Percentiles rank a stretch among this genome's conserved stretches.
phyloP scores from a whole-genome alignment of 2,113 vertebrate genomes.

The Poeciliopsis retropinna region DNA sequence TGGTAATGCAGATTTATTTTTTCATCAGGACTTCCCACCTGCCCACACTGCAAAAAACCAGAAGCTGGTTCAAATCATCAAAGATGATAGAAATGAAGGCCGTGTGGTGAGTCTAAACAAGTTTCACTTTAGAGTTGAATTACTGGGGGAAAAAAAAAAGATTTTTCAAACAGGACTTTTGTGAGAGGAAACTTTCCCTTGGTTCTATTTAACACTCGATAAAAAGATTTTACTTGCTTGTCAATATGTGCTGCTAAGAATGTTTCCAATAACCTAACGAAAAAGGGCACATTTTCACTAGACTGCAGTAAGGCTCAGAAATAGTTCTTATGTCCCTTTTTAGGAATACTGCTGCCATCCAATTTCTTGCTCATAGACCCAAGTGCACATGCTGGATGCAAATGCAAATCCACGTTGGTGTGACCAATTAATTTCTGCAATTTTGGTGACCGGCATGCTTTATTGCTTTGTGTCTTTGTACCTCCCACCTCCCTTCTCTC shows the following conservation, averaged over 20 bases:
- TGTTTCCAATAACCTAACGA: neutral
- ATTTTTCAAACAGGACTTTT: neutral
- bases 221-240: neutral
- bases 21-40: too few relatives aligned
- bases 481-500: conserved; percentile 42
- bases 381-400: conserved; percentile 55
- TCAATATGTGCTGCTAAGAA: neutral
- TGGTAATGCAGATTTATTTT: too few relatives aligned
- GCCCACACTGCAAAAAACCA: too few relatives aligned
- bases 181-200: neutral
- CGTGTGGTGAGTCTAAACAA: too few relatives aligned
- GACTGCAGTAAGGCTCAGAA: conserved; percentile 6
- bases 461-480: conserved; percentile 54
- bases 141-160: too few relatives aligned
- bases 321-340: conserved; percentile 24
- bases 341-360: conserved; percentile 20
- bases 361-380: conserved; percentile 36
- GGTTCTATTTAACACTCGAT: too few relatives aligned
- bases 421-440: conserved; percentile 75
- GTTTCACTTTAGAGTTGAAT: too few relatives aligned
- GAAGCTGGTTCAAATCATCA: too few relatives aligned
- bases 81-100: too few relatives aligned
- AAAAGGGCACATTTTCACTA: neutral
- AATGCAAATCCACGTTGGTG: conserved; percentile 58
- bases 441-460: conserved; percentile 73